Percentiles rank a stretch among this genome's conserved stretches.
Conservation (phyloP, 2,888 invertebrate species). For the Archips crataeganus region DNA sequence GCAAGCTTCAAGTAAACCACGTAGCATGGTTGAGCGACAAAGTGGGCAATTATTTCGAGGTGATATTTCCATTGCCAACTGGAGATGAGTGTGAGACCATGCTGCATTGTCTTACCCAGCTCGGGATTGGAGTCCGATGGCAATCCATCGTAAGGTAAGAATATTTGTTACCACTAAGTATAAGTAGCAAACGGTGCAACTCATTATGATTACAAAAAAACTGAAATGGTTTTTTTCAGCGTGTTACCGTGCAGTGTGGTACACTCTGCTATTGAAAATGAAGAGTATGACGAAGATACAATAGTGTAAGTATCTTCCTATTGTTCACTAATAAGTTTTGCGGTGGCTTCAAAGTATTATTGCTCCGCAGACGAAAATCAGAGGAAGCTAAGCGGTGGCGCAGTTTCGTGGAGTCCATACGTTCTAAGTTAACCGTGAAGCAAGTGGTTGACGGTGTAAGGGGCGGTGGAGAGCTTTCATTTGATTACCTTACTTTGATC, state of each 20-base stretch:
- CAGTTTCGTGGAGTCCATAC: slow-evolving; percentile 90
- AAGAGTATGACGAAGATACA: slow-evolving; percentile 64
- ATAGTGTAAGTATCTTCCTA: slow-evolving; percentile 65
- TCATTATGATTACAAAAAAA: neutral
- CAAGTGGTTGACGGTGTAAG: slow-evolving; percentile 93
- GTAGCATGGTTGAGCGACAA: slow-evolving; percentile 90
- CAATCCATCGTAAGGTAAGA: slow-evolving; percentile 89
- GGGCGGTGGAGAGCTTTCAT: slow-evolving; percentile 91
- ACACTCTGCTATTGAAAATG: slow-evolving; percentile 72
- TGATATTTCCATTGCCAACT: slow-evolving; percentile 89
- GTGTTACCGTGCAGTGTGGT: slow-evolving; percentile 88
- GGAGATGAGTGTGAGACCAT: slow-evolving; percentile 91
- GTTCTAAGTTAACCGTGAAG: slow-evolving; percentile 92
- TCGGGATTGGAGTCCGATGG: slow-evolving; percentile 89
- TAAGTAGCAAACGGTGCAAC: neutral
- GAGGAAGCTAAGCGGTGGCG: slow-evolving; percentile 89
- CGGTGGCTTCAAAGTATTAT: neutral
- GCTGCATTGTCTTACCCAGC: slow-evolving; percentile 89
- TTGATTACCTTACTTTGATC: slow-evolving; percentile 92
- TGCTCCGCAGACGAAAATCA: slow-evolving; percentile 60
- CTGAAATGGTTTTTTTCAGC: slow-evolving; percentile 64
- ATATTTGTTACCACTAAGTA: neutral
- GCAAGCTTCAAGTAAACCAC: slow-evolving; percentile 88
- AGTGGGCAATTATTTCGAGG: slow-evolving; percentile 88
- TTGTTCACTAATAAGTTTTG: neutral